A percentile compares a stretch with the other conserved stretches of the same genome.
These are phyloP conservation scores for Panthera leo DNA, from an alignment of 2,113 vertebrate genomes.

Conservation along the genomic window DNA sequence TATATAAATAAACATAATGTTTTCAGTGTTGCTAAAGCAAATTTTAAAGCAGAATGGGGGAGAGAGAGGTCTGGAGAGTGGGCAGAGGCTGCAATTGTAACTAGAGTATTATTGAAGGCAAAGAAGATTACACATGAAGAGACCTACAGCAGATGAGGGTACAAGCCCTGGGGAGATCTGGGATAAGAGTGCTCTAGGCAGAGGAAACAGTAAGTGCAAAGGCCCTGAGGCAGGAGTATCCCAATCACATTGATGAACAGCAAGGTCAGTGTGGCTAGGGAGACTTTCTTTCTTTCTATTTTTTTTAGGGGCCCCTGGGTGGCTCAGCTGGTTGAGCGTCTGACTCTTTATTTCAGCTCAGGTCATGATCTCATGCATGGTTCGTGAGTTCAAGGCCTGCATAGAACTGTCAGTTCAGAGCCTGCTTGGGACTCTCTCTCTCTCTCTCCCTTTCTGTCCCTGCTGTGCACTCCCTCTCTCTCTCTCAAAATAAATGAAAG, in stretches of 20 bases:
- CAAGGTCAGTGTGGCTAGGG: background rate
- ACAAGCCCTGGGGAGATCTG: background rate
- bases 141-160: background rate
- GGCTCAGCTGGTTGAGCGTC: too few species aligned
- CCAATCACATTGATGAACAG: background rate
- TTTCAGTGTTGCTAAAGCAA: background rate
- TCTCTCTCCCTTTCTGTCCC: too few species aligned
- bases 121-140: background rate
- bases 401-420: too few species aligned
- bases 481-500: background rate
- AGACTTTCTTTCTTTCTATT: background rate
- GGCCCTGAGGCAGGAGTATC: background rate
- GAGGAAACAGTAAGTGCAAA: background rate
- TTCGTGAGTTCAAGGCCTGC: too few species aligned
- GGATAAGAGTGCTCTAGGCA: background rate
- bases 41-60: background rate
- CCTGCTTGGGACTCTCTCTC: too few species aligned
- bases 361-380: too few species aligned
- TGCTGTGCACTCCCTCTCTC: too few species aligned
- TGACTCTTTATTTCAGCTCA: too few species aligned
- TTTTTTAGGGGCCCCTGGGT: too few species aligned
- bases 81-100: background rate
- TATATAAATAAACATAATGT: background rate
- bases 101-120: background rate
- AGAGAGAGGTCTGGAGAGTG: background rate